A percentile compares a stretch with the other conserved stretches of the same genome.
phyloP scores from a whole-genome alignment of 2,888 invertebrate genomes.

The Smittia aterrima region DNA sequence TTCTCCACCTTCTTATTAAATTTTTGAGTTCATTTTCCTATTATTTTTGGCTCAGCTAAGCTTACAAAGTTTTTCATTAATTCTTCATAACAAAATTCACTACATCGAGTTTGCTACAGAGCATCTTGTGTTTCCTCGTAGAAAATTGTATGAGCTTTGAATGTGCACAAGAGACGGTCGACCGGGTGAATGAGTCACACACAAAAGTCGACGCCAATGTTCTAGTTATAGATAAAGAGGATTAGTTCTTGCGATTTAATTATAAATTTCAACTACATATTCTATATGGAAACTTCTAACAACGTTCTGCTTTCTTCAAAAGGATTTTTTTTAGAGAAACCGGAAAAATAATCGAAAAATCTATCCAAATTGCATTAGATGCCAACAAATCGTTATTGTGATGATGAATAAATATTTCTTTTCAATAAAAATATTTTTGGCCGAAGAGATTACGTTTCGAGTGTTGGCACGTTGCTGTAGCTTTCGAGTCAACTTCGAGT shows the following conservation, averaged over 20 bases:
- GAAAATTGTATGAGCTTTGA: neutral
- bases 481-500: too few species aligned
- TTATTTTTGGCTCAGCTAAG: neutral
- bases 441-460: neutral
- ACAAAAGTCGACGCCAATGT: neutral
- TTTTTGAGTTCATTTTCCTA: neutral
- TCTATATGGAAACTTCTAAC: conserved; percentile 13
- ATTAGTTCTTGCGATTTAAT: neutral
- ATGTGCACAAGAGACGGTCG: neutral
- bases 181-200: neutral
- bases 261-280: conserved; percentile 20
- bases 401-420: too few species aligned
- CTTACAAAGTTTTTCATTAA: neutral
- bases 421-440: neutral
- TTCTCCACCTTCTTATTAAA: neutral
- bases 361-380: neutral
- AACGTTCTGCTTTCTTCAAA: neutral
- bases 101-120: neutral
- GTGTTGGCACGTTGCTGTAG: neutral
- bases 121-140: neutral
- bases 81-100: conserved; percentile 8
- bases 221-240: neutral
- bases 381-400: neutral
- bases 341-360: neutral
- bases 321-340: neutral